Evolutionary conservation across 2,888 invertebrate genomes (phyloP).

Genomic region (Dysmachus trigonus): DNA sequence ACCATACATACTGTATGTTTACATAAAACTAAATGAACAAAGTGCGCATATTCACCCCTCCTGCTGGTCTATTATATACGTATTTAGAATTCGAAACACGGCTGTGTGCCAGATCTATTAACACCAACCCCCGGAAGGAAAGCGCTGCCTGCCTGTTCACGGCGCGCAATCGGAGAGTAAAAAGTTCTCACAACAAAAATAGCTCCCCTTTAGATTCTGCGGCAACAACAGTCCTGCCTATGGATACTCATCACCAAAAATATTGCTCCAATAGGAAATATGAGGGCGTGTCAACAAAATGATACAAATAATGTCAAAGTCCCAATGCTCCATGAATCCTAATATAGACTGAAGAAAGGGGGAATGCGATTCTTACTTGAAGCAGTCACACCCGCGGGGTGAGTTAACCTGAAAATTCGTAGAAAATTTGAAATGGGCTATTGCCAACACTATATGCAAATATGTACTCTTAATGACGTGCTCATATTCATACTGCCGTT

Average conservation of each 20-base stretch:
- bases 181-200: conserved; percentile 3
- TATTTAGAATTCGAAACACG: background rate
- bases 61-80: background rate
- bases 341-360: background rate
- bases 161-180: conserved; percentile 32
- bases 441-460: conserved; percentile 19
- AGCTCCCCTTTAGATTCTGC: conserved; percentile 14
- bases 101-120: background rate
- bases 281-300: conserved; percentile 50
- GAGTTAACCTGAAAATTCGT: background rate
- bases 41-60: conserved; percentile 48
- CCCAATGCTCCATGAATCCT: background rate
- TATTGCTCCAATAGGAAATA: conserved; percentile 46
- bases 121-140: conserved; percentile 35
- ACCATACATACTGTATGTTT: background rate
- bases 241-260: conserved; percentile 36
- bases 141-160: conserved; percentile 35
- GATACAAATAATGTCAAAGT: conserved; percentile 45
- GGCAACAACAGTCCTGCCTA: background rate
- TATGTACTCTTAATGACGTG: conserved; percentile 27
- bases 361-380: background rate
- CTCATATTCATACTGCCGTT: conserved; percentile 3
- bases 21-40: conserved; percentile 31
- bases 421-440: background rate
- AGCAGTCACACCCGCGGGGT: background rate